These are phyloP conservation scores for Hozukius guyotensis DNA, from an alignment of 2,797 vertebrate species.

Conservation along the genomic window DNA sequence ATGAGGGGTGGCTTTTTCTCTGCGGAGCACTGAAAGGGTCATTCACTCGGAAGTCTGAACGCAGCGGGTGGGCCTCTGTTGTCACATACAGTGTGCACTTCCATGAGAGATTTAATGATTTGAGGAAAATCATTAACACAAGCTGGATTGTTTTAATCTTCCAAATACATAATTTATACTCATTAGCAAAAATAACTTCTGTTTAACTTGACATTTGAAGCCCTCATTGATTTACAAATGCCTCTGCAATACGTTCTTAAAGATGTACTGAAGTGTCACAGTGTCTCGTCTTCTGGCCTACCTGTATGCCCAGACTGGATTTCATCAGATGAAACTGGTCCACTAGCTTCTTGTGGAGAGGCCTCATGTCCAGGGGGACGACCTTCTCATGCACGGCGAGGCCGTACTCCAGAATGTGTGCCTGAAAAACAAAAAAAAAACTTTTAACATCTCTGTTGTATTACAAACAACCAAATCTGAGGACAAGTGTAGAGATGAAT, in stretches of 20 bases:
- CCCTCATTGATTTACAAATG: background rate
- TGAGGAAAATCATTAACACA: constrained; percentile 23
- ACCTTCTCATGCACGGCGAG: constrained; percentile 96
- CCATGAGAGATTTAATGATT: constrained; percentile 27
- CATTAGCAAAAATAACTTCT: constrained; percentile 5
- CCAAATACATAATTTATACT: background rate
- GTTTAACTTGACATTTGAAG: constrained; percentile 7
- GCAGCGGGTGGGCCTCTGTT: constrained; percentile 27
- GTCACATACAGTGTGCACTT: background rate
- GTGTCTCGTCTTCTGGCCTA: constrained; percentile 42
- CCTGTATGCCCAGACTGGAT: constrained; percentile 97
- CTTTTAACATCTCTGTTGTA: background rate
- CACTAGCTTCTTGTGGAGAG: constrained; percentile 96
- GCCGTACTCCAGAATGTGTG: constrained; percentile 96
- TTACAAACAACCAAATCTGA: background rate
- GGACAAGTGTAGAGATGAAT: background rate
- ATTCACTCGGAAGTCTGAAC: constrained; percentile 36
- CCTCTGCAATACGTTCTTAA: background rate
- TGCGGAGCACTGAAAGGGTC: constrained; percentile 17
- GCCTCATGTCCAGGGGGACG: constrained; percentile 98
- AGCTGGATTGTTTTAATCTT: constrained; percentile 3
- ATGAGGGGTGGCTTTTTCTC: constrained; percentile 28
- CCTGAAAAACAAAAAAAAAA: constrained; percentile 76
- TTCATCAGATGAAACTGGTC: constrained; percentile 99
- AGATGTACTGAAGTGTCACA: background rate